A percentile compares a stretch with the other conserved stretches of the same genome.
Conservation (phyloP, 2,797 vertebrate species). For the Anguilla anguilla region DNA sequence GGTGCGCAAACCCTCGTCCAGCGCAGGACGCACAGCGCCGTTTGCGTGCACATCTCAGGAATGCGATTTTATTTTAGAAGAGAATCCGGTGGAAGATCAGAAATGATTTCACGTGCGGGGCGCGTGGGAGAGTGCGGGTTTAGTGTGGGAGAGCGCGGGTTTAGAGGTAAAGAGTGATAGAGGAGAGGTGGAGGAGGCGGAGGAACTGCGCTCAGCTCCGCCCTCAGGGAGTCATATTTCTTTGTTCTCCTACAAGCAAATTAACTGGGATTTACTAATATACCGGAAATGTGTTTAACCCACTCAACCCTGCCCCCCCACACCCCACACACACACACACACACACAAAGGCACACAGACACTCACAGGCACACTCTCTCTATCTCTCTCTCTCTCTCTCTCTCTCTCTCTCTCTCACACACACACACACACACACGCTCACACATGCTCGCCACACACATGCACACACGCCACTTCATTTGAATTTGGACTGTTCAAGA, state of each 20-base stretch:
- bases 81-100: neutral
- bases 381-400: no score
- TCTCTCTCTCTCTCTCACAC: neutral
- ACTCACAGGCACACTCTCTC: no score
- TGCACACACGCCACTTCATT: neutral
- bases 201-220: constrained; percentile 64
- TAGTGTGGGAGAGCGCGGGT: neutral
- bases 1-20: no score
- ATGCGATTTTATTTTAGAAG: neutral
- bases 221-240: constrained; percentile 67
- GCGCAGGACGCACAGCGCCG: neutral
- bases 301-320: constrained; percentile 1
- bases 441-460: neutral
- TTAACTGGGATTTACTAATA: constrained; percentile 69
- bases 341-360: no score
- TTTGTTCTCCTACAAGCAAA: constrained; percentile 73
- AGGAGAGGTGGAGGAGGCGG: constrained; percentile 63
- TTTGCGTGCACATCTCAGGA: neutral
- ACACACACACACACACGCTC: neutral
- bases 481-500: constrained; percentile 36
- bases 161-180: no score
- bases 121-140: neutral
- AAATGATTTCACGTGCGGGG: neutral
- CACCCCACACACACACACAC: neutral
- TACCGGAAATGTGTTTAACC: constrained; percentile 59